A percentile compares a stretch with the other conserved stretches of the same genome.
Evolutionary conservation across 2,888 invertebrate genomes (phyloP).

Genomic region (Cephus runcator): DNA sequence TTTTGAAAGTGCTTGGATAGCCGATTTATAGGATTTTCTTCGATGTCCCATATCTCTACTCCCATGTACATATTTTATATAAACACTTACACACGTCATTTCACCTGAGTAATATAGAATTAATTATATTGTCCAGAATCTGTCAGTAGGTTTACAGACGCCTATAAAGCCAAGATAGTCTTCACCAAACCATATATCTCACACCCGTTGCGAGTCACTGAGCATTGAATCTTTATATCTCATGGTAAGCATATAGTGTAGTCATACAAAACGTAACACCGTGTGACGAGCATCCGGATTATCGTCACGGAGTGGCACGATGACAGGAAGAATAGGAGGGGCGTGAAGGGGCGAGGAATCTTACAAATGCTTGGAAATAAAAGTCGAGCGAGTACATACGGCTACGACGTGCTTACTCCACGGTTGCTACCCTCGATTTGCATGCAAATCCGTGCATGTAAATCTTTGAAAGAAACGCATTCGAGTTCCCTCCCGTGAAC

Average conservation of each 20-base stretch:
- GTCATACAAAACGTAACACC: slow-evolving; percentile 53
- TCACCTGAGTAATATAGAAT: neutral
- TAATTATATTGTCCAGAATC: neutral
- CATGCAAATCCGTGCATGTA: slow-evolving; percentile 1
- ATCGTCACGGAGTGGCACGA: slow-evolving; percentile 6
- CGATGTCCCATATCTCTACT: neutral
- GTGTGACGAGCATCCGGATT: slow-evolving; percentile 53
- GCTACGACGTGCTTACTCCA: neutral
- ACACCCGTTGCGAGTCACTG: neutral
- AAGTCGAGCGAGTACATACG: neutral
- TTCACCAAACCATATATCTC: neutral
- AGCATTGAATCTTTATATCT: neutral
- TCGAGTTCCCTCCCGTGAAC: slow-evolving; percentile 1
- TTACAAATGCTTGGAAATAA: neutral
- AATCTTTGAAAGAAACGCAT: neutral
- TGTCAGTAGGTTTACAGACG: neutral
- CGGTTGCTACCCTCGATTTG: slow-evolving; percentile 2
- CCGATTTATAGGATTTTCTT: neutral
- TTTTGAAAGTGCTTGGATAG: neutral
- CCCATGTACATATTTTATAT: neutral
- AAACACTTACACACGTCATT: neutral
- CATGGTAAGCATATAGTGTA: slow-evolving; percentile 26
- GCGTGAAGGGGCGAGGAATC: neutral
- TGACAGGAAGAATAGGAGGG: slow-evolving; percentile 6
- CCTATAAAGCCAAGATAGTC: neutral